Conservation (phyloP, 37 sponge, comb jelly and placozoan genomes). For the Trichoplax adhaerens region DNA sequence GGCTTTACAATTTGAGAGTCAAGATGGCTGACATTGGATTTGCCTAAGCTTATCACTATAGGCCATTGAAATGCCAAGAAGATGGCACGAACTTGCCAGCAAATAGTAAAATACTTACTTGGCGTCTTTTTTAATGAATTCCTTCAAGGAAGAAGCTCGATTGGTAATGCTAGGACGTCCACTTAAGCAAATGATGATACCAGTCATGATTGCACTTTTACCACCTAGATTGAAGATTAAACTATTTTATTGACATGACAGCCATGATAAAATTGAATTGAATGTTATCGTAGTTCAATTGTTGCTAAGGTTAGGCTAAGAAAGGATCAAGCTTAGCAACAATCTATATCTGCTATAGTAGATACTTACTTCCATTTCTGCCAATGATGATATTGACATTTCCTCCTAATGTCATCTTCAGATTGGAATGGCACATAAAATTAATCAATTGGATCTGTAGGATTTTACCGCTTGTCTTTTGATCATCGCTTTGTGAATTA, state of each 20-base stretch:
- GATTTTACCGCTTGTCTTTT: slow-evolving; percentile 36
- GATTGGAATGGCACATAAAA: slow-evolving; percentile 91
- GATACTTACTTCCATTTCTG: slow-evolving; percentile 89
- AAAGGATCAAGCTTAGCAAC: no score
- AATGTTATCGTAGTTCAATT: no score
- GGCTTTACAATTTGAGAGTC: no score
- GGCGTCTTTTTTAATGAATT: slow-evolving; percentile 59
- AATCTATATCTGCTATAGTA: no score
- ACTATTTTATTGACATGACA: no score
- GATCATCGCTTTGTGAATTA: not conserved
- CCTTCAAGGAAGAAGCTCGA: slow-evolving; percentile 60
- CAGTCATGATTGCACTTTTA: slow-evolving; percentile 96
- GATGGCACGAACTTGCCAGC: slow-evolving; percentile 2
- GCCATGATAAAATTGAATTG: no score
- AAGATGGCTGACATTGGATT: not conserved
- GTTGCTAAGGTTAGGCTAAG: no score
- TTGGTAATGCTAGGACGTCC: slow-evolving; percentile 72
- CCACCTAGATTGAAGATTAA: slow-evolving; percentile 44
- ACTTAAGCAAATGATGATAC: slow-evolving; percentile 76
- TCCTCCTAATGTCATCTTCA: slow-evolving; percentile 49
- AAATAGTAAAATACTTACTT: slow-evolving; percentile 4
- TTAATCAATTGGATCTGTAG: slow-evolving; percentile 53
- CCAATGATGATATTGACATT: slow-evolving; percentile 91
- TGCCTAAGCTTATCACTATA: slow-evolving; percentile 9
- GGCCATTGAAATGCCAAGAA: slow-evolving; percentile 7